Conservation (phyloP, 64 coral and sea anemone genomes). For the Dendrophyllia cribrosa region DNA sequence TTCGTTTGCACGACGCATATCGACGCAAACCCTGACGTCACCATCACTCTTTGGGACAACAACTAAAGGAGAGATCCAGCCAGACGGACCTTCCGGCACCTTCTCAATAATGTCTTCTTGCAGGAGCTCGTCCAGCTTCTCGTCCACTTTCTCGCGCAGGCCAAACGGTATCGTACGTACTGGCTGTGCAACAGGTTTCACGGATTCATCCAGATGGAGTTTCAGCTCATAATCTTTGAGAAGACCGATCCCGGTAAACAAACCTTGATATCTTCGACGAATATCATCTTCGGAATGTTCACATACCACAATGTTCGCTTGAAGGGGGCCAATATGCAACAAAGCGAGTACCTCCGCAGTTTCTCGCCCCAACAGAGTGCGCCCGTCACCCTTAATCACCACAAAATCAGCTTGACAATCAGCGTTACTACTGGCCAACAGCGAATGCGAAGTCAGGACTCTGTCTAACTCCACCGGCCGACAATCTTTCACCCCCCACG, state of each 20-base stretch:
- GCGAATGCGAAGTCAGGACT: too few species aligned
- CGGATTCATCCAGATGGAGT: slow-evolving; percentile 34
- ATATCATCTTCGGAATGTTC: slow-evolving; percentile 3
- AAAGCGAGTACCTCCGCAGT: not conserved
- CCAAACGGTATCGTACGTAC: slow-evolving; percentile 73
- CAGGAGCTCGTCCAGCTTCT: slow-evolving; percentile 57
- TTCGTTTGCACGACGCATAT: not conserved
- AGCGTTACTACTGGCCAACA: too few species aligned
- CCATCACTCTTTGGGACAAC: not conserved
- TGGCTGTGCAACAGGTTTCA: slow-evolving; percentile 58
- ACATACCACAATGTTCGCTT: too few species aligned
- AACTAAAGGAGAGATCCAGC: not conserved
- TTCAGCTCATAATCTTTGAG: slow-evolving; percentile 45
- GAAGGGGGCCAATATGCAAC: not conserved
- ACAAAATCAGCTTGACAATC: too few species aligned
- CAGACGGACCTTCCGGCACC: not conserved
- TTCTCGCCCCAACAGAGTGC: too few species aligned
- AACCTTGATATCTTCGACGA: not conserved
- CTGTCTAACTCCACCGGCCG: too few species aligned
- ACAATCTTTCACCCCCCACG: too few species aligned
- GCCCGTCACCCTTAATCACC: too few species aligned
- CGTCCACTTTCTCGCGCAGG: slow-evolving; percentile 61
- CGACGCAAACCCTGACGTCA: not conserved
- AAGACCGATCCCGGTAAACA: too few species aligned
- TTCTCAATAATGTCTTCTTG: slow-evolving; percentile 66